Conservation (phyloP, 2,797 vertebrate genomes). For the Mormyrus proboscirostris region DNA sequence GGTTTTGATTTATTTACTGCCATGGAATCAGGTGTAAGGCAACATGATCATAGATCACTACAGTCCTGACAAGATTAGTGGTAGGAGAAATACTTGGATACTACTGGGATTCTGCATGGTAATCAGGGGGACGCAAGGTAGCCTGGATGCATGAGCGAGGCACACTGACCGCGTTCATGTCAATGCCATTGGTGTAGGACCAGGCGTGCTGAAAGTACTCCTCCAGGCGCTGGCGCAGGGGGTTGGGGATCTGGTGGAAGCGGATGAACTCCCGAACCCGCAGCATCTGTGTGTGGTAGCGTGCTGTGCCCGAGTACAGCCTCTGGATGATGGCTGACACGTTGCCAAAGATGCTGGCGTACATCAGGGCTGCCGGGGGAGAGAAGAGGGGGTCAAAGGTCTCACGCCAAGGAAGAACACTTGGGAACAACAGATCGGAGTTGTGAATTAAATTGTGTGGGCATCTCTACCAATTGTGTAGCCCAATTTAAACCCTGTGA, state of each 20-base stretch:
- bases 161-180: slow-evolving; percentile 72
- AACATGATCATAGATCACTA: neutral
- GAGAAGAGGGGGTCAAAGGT: neutral
- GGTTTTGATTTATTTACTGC: neutral
- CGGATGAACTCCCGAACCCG: slow-evolving; percentile 79
- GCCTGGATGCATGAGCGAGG: neutral
- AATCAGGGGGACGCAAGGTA: neutral
- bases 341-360: slow-evolving; percentile 84
- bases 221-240: slow-evolving; percentile 71
- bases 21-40: neutral
- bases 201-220: slow-evolving; percentile 76
- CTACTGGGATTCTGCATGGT: neutral
- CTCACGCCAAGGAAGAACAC: neutral
- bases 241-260: slow-evolving; percentile 84
- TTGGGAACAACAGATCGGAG: neutral
- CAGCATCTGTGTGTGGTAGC: slow-evolving; percentile 84
- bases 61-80: slow-evolving; percentile 16
- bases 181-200: slow-evolving; percentile 76
- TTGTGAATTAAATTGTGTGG: neutral
- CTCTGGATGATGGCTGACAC: slow-evolving; percentile 85
- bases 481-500: neutral
- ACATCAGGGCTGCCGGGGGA: slow-evolving; percentile 70
- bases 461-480: neutral
- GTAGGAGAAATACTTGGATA: neutral
- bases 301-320: slow-evolving; percentile 77